Conservation (phyloP, 1,140 invertebrate species). For the Linepithema humile region DNA sequence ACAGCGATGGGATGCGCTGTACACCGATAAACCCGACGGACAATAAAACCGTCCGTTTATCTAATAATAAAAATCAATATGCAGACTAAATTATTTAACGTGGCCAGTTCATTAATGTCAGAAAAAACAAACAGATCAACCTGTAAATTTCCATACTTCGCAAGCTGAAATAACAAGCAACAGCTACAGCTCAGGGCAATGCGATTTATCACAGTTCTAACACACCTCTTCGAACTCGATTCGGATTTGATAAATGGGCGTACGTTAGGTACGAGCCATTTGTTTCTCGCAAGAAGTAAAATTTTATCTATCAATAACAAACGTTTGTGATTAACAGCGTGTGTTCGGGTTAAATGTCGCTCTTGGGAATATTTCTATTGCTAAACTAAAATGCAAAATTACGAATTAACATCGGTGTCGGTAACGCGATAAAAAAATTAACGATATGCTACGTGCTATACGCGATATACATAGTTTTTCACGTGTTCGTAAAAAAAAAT, state of each 20-base stretch:
- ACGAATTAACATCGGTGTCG: neutral
- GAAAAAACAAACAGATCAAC: constrained; percentile 24
- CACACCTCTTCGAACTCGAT: constrained; percentile 21
- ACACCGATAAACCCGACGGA: neutral
- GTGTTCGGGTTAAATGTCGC: constrained; percentile 1
- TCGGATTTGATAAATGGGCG: constrained; percentile 25
- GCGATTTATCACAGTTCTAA: constrained; percentile 40
- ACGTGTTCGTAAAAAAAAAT: neutral
- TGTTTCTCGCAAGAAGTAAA: constrained; percentile 32
- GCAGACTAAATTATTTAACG: constrained; percentile 47
- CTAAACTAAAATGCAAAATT: constrained; percentile 6
- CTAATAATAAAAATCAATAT: constrained; percentile 51
- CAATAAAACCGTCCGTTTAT: constrained; percentile 39
- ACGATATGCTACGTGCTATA: neutral
- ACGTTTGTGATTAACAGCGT: constrained; percentile 5
- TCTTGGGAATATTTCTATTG: neutral
- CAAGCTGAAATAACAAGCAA: constrained; percentile 17
- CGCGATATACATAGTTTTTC: neutral
- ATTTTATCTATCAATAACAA: constrained; percentile 39
- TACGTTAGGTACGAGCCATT: neutral
- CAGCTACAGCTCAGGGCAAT: constrained; percentile 15
- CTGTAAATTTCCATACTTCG: constrained; percentile 35
- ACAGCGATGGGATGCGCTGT: neutral
- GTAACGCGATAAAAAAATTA: neutral
- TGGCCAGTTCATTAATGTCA: constrained; percentile 35